Base-by-base conservation (phyloP, 1,140 invertebrate genomes). In the Meteorus sp. region DNA sequence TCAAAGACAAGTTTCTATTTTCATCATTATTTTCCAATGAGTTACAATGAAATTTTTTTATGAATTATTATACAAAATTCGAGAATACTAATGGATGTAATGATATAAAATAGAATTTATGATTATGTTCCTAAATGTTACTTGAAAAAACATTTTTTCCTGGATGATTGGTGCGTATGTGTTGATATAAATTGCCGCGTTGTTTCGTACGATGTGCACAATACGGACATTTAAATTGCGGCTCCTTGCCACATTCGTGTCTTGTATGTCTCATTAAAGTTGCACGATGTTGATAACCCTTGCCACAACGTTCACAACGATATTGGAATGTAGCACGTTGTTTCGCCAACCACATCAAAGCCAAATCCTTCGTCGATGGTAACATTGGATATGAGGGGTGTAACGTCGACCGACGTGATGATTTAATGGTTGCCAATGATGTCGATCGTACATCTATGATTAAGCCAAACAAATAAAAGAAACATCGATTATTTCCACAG, bases 171-270 rank as follows among this genome's bases (percentile, higher is more conserved):
- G 74, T 77, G 17, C 74, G 65, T 51, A 79, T 77, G 61, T 84
- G 82, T 65, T 83, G 82, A 60, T 83, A 83, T 23, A 83, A 75
- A 62, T 83, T 83, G 41, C 81, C 80, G 3, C 81, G 81, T 59
- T 84, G 82, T 56, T 78, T 79, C 1, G 79, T 81, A 1, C 72
- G 76, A 27, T 82, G 78, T 0, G 63, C 65, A 63, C 84, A 86
- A 62, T 84, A 84, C 0, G 83, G 82, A 60, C 85, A 86, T 56
- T 82, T 78, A 66, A 85, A 85, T 55, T 83, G 79, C 2, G 84
- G 84, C 48, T 83, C 82, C 63, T 84, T 84, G 8, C 84, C 81
- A 45, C 85, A 86, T 61, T 86, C 84, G 56, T 80, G 74, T 22
- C 82, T 74, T 57, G 83, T 80, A 60, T 86, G 85, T 7, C 85